A percentile compares a stretch with the other conserved stretches of the same genome.
Conservation (phyloP, 2,888 invertebrate species). For the Drosophila algonquin region DNA sequence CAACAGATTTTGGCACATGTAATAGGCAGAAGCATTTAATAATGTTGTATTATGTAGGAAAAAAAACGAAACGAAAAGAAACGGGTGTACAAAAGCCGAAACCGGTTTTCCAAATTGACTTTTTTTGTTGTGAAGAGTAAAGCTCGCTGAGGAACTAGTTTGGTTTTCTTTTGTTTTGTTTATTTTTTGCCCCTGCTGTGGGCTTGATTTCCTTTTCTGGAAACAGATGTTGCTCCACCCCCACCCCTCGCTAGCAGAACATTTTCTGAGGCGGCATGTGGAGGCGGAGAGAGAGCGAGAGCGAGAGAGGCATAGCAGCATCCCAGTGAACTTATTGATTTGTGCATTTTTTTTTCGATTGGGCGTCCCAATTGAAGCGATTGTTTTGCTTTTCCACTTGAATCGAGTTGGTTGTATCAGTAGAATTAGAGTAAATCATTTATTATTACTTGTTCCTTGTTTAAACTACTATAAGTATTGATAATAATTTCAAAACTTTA, state of each 20-base stretch:
- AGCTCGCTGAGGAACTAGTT: constrained; percentile 69
- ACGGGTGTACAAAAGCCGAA: constrained; percentile 65
- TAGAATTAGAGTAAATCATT: constrained; percentile 21
- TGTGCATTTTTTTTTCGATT: background rate
- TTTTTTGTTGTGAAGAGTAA: constrained; percentile 11
- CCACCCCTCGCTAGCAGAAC: constrained; percentile 48
- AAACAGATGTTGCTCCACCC: constrained; percentile 66
- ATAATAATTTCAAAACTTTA: constrained; percentile 27
- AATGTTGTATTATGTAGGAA: constrained; percentile 38
- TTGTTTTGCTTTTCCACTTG: constrained; percentile 14
- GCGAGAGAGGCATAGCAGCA: constrained; percentile 14
- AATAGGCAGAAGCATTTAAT: constrained; percentile 49
- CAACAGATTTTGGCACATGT: constrained; percentile 61
- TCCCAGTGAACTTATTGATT: constrained; percentile 56
- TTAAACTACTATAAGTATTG: constrained; percentile 26
- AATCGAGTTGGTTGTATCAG: constrained; percentile 8
- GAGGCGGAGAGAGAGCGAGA: background rate
- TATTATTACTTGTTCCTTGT: constrained; percentile 29
- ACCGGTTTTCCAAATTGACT: constrained; percentile 56
- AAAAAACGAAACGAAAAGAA: constrained; percentile 42
- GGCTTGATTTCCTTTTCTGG: constrained; percentile 72
- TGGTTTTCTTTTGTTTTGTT: constrained; percentile 53
- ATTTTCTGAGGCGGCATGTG: constrained; percentile 23
- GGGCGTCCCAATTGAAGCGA: constrained; percentile 14
- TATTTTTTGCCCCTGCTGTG: constrained; percentile 25